Evolutionary conservation across 2,113 vertebrate genomes (phyloP).

Genomic region (Aix galericulata): DNA sequence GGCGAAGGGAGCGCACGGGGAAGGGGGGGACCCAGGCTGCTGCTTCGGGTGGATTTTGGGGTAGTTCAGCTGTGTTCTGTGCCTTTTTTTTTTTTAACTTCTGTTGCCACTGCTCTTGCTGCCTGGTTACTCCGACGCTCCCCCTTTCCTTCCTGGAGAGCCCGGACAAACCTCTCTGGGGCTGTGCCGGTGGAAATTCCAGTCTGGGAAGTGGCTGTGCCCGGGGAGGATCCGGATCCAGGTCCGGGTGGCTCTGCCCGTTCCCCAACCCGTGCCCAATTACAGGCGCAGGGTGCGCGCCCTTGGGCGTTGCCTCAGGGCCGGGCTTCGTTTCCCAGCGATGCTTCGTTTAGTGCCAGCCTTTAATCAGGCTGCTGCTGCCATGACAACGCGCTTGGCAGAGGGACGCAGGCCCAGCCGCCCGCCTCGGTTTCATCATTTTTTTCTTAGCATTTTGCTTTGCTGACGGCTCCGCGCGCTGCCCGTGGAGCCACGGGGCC

Average conservation of each 20-base stretch:
- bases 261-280: background rate
- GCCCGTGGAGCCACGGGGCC: no score
- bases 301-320: background rate
- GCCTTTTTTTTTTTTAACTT: no score
- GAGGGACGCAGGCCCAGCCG: background rate
- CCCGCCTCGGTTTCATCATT: background rate
- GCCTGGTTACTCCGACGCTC: no score
- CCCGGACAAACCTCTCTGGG: background rate
- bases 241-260: background rate
- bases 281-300: background rate
- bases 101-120: no score
- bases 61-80: no score
- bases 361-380: conserved; percentile 11
- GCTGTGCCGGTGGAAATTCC: background rate
- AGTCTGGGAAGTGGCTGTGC: background rate
- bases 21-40: no score
- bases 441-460: background rate
- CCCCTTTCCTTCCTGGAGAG: no score
- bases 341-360: background rate
- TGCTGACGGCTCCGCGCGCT: background rate
- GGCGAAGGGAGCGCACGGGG: no score
- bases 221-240: background rate
- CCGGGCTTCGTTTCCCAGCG: background rate
- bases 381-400: conserved; percentile 5
- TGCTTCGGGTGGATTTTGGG: no score